Evolutionary conservation across 2,888 invertebrate genomes (phyloP), one percentile per base, ranked within the genome.

Genomic region (Phania funesta): DNA sequence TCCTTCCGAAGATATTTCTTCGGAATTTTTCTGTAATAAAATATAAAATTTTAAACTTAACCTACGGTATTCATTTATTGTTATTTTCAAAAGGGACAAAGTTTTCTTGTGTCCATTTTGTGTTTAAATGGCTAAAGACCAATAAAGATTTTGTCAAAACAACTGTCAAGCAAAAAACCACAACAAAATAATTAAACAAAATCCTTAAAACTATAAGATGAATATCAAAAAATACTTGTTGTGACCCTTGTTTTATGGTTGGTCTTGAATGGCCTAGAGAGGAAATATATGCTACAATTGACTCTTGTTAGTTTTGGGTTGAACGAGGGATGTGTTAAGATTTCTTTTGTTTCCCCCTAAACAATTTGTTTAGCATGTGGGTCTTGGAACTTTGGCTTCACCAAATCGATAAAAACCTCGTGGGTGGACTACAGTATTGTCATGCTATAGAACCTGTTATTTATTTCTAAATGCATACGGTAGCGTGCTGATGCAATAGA

Each of bases 131-230:
- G 7, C 22, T 74, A 3, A 74, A 44, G 44, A 64, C 24, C 74
- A 54, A 64, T 74, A 65, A 65, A 74, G 64, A 74, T 56, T 32
- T 56, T 74, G 13, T 44, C 64, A 44, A 44, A 70, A 65, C 4
- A 35, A 65, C 24, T 54, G 29, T 4, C 50, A 60, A 32, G 26
- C 6, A 41, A 29, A 67, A 35, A 76, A 24, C 76, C 76, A 76
- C 76, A 76, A 68, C 68, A 76, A 76, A 68, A 68, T 76, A 76
- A 76, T 76, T 68, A 76, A 62, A 76, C 60, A 52, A 60, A 68
- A 76, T 26, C 76, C 68, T 52, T 60, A 26, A 60, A 44, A 56
- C 73, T 65, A 46, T 35, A 52, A 35, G 24, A 46, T 46, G 38
- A 26, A 20, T 73, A 62, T 29, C 26, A 20, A 46, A 64, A 48